Evolutionary conservation across 2,888 invertebrate species (phyloP).

Genomic region (Microctonus aethiopoides): DNA sequence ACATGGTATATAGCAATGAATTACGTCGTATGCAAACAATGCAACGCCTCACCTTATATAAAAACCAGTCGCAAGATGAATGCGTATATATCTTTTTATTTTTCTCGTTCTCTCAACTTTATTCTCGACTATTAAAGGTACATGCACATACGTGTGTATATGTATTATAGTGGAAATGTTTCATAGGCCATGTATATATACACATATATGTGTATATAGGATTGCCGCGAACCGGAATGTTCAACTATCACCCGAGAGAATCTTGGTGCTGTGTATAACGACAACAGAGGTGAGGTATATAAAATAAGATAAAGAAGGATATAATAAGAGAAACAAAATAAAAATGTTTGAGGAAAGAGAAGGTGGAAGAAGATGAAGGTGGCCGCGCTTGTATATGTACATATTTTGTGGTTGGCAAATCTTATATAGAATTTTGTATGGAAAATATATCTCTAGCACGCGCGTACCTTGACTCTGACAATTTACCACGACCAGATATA

Average conservation of each 20-base stretch:
- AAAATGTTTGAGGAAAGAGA: not conserved
- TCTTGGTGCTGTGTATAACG: not conserved
- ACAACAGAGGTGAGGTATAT: not conserved
- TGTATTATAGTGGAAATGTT: not conserved
- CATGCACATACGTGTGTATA: not conserved
- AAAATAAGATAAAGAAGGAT: not conserved
- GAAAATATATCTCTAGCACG: not conserved
- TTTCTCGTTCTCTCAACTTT: not conserved
- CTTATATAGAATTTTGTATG: not conserved
- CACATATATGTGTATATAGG: too few species aligned
- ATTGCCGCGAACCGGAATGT: slow-evolving; percentile 20
- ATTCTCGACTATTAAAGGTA: not conserved
- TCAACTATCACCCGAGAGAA: slow-evolving; percentile 23
- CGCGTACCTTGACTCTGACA: slow-evolving; percentile 32
- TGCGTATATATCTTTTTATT: not conserved
- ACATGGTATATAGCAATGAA: slow-evolving; percentile 15
- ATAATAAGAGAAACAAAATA: not conserved
- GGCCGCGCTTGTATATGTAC: not conserved
- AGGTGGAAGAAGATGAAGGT: not conserved
- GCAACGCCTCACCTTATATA: slow-evolving; percentile 31
- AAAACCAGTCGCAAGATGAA: slow-evolving; percentile 25
- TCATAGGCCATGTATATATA: slow-evolving; percentile 23
- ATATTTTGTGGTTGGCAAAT: not conserved
- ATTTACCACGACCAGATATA: slow-evolving; percentile 26
- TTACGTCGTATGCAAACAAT: slow-evolving; percentile 31